Evolutionary conservation across 2,113 vertebrate genomes (phyloP).

Genomic region (Chunga burmeisteri): DNA sequence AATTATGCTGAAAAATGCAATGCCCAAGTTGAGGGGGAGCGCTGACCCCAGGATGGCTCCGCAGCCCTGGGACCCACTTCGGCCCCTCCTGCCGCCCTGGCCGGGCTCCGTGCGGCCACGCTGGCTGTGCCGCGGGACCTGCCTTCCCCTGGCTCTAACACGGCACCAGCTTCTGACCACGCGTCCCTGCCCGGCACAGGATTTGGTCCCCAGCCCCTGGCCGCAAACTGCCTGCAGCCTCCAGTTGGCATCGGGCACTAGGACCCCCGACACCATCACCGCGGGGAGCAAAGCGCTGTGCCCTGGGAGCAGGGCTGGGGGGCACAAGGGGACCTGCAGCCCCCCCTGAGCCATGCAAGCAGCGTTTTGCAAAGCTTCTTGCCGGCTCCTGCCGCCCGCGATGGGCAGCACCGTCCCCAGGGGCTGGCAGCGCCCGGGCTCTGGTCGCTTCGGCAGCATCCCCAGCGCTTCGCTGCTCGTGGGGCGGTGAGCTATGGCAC

Average conservation of each 20-base stretch:
- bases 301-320: not conserved
- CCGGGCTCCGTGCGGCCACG: fast-evolving
- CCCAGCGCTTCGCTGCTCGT: not conserved
- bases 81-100: not conserved
- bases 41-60: not conserved
- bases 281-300: too few species aligned
- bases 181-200: fast-evolving
- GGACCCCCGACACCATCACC: not conserved
- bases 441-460: not conserved
- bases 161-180: too few species aligned
- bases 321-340: not conserved
- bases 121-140: not conserved
- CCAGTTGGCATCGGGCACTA: fast-evolving
- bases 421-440: not conserved
- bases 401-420: not conserved
- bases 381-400: not conserved
- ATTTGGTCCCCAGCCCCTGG: not conserved
- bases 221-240: fast-evolving
- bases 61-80: fast-evolving
- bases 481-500: not conserved
- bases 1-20: constrained; percentile 54
- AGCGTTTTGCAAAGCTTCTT: not conserved
- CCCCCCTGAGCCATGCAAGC: fast-evolving
- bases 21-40: not conserved
- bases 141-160: not conserved